Base-by-base conservation (phyloP, 2,888 invertebrate species). In the Zaprionus lineosus region DNA sequence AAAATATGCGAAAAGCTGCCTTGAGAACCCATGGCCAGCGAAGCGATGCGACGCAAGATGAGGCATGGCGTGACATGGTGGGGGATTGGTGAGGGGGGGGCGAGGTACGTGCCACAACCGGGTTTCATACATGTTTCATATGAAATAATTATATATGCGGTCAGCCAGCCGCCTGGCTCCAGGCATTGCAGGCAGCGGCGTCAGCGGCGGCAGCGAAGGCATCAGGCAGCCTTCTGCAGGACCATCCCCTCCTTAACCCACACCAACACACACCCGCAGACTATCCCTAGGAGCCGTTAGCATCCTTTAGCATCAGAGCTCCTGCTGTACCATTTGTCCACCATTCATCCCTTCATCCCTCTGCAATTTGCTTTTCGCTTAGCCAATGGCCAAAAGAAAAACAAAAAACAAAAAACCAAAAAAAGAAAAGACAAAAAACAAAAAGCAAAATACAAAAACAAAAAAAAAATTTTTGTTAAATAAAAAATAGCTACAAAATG, bases 101-200 rank as follows among this genome's bases (percentile, higher is more conserved):
- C n/a, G 21, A 12, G 12, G 7, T 40, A 47, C 31, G 63, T 50
- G 68, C 28, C 47, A 44, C 46, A 55, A 41, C 37, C 47, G 48
- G 11, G 18, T 41, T 56, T 41, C 63, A 48, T 68, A 60, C 78
- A 84, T 71, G 82, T 76, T 82, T 74, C 82, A 84, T 68, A 68
- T 78, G 74, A 74, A 82, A 82, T 82, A 84, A 82, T 82, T 82
- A 82, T 82, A 76, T 82, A 78, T 82, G 84, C 82, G 84, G 81
- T 79, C 77, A 74, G 53, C 53, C 65, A 65, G 53, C 53, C 65
- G 68, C 39, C 71, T 60, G 58, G 67, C 79, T 74, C 65, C 74
- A 63, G 74, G 79, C 79, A 74, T 68, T 82, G 79, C 81, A 61
- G 53, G 24, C 24, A n/a, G n/a, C n/a, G n/a, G n/a, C n/a, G n/a